Evolutionary conservation across 2,113 vertebrate species (phyloP).

Genomic region (Grallaria varia): DNA sequence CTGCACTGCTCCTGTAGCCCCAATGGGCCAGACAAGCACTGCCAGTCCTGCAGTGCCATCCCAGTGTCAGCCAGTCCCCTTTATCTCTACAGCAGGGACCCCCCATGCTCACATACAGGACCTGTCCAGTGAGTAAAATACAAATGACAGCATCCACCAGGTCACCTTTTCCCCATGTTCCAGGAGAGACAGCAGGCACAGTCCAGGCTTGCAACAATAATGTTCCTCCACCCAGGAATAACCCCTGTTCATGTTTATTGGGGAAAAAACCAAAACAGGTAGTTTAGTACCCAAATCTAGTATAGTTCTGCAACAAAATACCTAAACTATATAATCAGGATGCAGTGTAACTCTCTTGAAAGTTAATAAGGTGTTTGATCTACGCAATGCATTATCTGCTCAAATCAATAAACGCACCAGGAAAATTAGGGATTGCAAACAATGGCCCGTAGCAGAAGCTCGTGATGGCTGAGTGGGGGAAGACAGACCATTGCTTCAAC

Average conservation of each 20-base stretch:
- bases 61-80: background rate
- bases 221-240: background rate
- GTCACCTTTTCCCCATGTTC: rapidly evolving
- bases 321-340: background rate
- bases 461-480: background rate
- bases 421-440: background rate
- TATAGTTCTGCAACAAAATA: background rate
- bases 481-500: background rate
- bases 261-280: background rate
- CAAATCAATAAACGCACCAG: background rate
- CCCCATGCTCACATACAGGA: rapidly evolving
- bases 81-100: background rate
- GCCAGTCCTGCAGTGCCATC: background rate
- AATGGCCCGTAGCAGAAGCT: background rate
- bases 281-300: background rate
- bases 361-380: background rate
- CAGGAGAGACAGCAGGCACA: background rate
- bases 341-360: background rate
- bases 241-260: background rate
- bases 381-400: background rate
- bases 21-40: rapidly evolving
- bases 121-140: background rate
- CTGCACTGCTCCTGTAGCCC: background rate
- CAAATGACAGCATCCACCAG: background rate
- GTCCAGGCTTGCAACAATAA: background rate